These are phyloP conservation scores for Crenichthys baileyi DNA, from an alignment of 2,797 vertebrate species.

Conservation along the genomic window DNA sequence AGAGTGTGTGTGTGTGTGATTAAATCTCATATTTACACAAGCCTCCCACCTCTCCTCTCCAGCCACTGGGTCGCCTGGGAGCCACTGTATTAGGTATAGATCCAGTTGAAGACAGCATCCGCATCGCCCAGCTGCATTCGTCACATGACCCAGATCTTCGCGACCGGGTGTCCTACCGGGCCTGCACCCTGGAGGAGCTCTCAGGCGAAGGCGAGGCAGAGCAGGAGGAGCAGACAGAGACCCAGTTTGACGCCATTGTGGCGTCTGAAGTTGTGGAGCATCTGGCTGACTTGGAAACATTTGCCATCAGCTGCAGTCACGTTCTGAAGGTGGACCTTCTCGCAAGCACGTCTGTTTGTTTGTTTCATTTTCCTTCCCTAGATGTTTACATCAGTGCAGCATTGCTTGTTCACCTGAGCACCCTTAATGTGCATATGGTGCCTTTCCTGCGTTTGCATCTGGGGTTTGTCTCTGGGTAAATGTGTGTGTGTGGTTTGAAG, in stretches of 20 bases:
- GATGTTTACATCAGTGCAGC: constrained; percentile 24
- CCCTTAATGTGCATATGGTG: constrained; percentile 13
- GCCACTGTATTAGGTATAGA: constrained; percentile 91
- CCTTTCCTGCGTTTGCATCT: constrained; percentile 37
- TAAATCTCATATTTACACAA: background rate
- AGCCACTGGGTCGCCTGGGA: constrained; percentile 97
- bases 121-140: constrained; percentile 87
- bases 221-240: constrained; percentile 72
- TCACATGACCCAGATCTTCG: constrained; percentile 87
- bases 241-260: constrained; percentile 88
- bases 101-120: constrained; percentile 91
- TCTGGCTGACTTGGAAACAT: constrained; percentile 89
- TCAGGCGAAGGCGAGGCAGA: constrained; percentile 63
- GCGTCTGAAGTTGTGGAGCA: constrained; percentile 98
- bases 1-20: background rate
- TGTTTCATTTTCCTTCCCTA: background rate
- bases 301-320: constrained; percentile 86
- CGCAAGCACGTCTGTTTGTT: constrained; percentile 64
- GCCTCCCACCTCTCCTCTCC: background rate
- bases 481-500: constrained; percentile 3
- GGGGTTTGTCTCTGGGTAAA: constrained; percentile 24
- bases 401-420: constrained; percentile 21
- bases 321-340: constrained; percentile 88
- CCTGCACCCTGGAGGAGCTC: constrained; percentile 89
- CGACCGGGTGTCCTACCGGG: constrained; percentile 84